Evolutionary conservation across 2,888 invertebrate genomes (phyloP).

Genomic region (Hirtodrosophila histrioides): DNA sequence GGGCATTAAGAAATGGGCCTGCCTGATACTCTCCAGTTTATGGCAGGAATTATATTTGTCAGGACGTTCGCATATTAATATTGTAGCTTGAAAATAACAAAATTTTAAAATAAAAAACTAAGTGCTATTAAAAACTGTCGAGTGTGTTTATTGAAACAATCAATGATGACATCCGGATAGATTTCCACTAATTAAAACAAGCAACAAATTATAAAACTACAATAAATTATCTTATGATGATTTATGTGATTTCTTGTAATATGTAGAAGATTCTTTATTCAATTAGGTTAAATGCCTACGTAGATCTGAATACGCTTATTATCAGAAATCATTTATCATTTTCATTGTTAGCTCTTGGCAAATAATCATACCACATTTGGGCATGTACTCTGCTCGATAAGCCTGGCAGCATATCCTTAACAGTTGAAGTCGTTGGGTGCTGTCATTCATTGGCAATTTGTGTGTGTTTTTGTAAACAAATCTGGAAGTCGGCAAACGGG

Average conservation of each 20-base stretch:
- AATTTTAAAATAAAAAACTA: no score
- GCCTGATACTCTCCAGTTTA: no score
- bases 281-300: constrained; percentile 2
- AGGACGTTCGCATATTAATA: no score
- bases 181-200: background rate
- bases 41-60: no score
- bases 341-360: constrained; percentile 21
- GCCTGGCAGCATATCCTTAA: constrained; percentile 24
- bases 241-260: background rate
- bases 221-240: constrained; percentile 1
- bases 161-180: no score
- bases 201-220: background rate
- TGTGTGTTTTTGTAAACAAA: constrained; percentile 32
- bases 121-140: no score
- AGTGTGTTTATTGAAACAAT: no score
- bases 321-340: constrained; percentile 25
- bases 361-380: constrained; percentile 19
- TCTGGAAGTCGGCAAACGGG: constrained; percentile 17
- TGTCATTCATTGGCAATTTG: constrained; percentile 57
- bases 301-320: background rate
- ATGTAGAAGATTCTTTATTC: background rate
- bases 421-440: constrained; percentile 7
- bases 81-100: no score
- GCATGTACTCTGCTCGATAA: constrained; percentile 30
- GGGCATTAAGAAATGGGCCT: no score